Conservation (phyloP, 2,888 invertebrate genomes). For the Lepidochrysops patricia region DNA sequence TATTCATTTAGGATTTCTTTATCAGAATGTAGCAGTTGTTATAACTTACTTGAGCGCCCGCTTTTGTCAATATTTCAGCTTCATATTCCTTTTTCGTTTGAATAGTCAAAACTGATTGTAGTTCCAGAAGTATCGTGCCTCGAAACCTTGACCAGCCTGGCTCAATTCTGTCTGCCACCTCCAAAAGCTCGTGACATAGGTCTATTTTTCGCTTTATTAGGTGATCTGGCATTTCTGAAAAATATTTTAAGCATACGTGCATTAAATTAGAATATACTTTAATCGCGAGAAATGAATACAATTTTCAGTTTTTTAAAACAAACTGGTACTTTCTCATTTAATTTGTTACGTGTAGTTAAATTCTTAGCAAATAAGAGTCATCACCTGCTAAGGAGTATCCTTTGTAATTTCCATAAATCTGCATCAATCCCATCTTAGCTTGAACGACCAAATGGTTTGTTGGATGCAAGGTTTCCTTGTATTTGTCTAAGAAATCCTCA, state of each 20-base stretch:
- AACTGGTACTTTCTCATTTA: too few relatives aligned
- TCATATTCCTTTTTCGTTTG: slow-evolving; percentile 73
- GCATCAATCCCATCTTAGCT: slow-evolving; percentile 79
- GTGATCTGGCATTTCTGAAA: slow-evolving; percentile 72
- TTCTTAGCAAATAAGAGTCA: too few relatives aligned
- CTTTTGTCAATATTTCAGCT: slow-evolving; percentile 65
- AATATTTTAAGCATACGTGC: too few relatives aligned
- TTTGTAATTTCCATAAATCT: slow-evolving; percentile 78
- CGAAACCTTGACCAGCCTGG: slow-evolving; percentile 79
- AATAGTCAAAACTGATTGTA: slow-evolving; percentile 77
- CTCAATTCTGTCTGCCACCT: slow-evolving; percentile 76
- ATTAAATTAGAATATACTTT: too few relatives aligned
- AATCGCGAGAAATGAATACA: too few relatives aligned
- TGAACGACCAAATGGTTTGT: slow-evolving; percentile 79
- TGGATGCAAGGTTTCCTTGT: slow-evolving; percentile 77
- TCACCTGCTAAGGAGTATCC: slow-evolving; percentile 74
- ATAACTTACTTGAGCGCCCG: slow-evolving; percentile 64
- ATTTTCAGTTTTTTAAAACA: too few relatives aligned
- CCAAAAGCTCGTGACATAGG: slow-evolving; percentile 79
- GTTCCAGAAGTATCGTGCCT: slow-evolving; percentile 77
- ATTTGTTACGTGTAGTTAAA: too few relatives aligned
- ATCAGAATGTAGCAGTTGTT: too few relatives aligned
- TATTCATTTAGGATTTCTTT: too few relatives aligned
- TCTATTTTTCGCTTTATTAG: slow-evolving; percentile 76
- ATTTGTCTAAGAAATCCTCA: slow-evolving; percentile 78